These are phyloP conservation scores for Andricus curvator DNA, from an alignment of 2,888 invertebrate genomes.

Conservation along the genomic window DNA sequence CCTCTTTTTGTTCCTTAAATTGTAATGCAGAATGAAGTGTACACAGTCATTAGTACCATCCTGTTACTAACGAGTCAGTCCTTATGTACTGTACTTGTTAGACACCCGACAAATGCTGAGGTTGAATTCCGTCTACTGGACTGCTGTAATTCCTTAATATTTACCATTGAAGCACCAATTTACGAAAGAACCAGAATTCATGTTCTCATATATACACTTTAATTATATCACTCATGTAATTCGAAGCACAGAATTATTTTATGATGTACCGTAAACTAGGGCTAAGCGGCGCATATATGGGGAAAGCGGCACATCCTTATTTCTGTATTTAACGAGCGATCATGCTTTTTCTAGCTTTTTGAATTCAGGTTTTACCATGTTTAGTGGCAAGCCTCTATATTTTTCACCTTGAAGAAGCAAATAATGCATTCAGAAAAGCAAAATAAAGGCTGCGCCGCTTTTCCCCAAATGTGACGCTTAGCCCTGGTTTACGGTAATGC, in stretches of 20 bases:
- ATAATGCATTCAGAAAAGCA: too few species aligned
- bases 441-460: too few species aligned
- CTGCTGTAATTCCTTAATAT: conserved; percentile 23
- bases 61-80: conserved; percentile 54
- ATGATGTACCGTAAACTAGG: background rate
- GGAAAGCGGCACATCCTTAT: too few species aligned
- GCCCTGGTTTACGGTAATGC: background rate
- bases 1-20: conserved; percentile 6
- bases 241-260: background rate
- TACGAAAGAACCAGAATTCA: background rate
- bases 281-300: too few species aligned
- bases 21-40: conserved; percentile 54
- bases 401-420: too few species aligned
- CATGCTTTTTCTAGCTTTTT: too few species aligned
- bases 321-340: too few species aligned
- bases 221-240: too few species aligned
- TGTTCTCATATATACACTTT: background rate
- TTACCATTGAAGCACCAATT: conserved; percentile 12
- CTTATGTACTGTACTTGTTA: conserved; percentile 40
- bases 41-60: conserved; percentile 58
- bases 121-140: conserved; percentile 2
- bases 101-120: conserved; percentile 12
- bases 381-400: too few species aligned
- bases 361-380: too few species aligned
- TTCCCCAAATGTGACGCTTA: too few species aligned